Evolutionary conservation across 2,888 invertebrate genomes (phyloP), one percentile per base, ranked within the genome.

Genomic region (Megamerina dolium): DNA sequence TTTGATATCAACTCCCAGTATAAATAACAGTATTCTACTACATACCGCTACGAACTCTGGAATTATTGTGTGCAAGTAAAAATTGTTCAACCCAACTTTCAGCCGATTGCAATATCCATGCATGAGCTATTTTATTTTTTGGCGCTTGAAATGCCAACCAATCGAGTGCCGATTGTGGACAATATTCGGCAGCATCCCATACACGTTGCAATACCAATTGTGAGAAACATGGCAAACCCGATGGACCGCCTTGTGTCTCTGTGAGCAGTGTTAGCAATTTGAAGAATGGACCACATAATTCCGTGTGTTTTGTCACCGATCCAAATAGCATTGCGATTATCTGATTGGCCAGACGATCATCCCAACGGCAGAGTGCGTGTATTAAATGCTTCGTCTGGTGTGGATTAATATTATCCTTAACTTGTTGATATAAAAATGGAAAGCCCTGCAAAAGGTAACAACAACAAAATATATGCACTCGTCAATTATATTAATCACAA

Each of bases 371-470:
- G 30, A 95, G 75, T 13, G 91, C 90, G 73, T 91, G 91, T 55
- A 94, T 88, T 45, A 95, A 76, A 69, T 92, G 88, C 52, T 90
- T 81, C 4, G 93, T 93, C 73, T 93, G 92, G 63, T 89, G 85
- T 31, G 92, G 76, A 74, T 94, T 94, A 50, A 94, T 85, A 59
- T 87, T 87, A 72, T 95, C 95, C 54, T 91, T 85, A 39, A 93
- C 92, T 76, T 94, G 94, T 73, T 93, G 93, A 70, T 90, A 90
- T 50, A 95, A 74, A 73, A 95, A 95, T 21, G 92, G 89, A 69
- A 92, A 93, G 12, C 89, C 89, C 84, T 87, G 70, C 16, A 32
- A 32, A 17, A 4, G 12, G n/a, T 16, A 16, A 3, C 17, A 16
- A 16, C 4, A 20, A n/a, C 4, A 35, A 21, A 21, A 20, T 3